phyloP scores from a whole-genome alignment of 2,888 invertebrate species.

The Portevinia maculata region DNA sequence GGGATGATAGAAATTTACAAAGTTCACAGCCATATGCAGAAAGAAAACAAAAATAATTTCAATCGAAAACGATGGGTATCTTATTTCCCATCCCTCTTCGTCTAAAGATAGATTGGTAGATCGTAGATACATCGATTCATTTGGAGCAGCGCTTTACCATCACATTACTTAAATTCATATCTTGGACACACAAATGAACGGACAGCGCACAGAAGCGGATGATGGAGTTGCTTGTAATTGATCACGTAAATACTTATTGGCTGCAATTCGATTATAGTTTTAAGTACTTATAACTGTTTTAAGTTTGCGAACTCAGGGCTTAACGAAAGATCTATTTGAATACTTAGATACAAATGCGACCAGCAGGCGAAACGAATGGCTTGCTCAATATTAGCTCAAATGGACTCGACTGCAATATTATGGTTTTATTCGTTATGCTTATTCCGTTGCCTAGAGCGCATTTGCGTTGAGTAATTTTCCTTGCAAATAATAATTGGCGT shows the following conservation, averaged over 20 bases:
- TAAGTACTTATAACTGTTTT: conserved; percentile 66
- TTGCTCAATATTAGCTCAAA: conserved; percentile 70
- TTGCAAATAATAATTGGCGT: conserved; percentile 68
- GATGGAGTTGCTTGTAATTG: conserved; percentile 73
- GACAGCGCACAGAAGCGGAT: conserved; percentile 70
- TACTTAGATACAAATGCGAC: conserved; percentile 4
- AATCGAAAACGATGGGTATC: conserved; percentile 49
- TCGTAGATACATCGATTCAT: no score
- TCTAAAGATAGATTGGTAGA: conserved; percentile 1
- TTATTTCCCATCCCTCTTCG: conserved; percentile 56
- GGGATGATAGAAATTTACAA: conserved; percentile 14
- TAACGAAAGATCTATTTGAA: conserved; percentile 15
- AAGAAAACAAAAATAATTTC: conserved; percentile 11
- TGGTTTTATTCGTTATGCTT: conserved; percentile 48
- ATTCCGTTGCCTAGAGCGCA: conserved; percentile 51
- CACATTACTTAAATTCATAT: conserved; percentile 58
- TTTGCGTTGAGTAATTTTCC: conserved; percentile 55
- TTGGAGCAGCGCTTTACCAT: conserved; percentile 17
- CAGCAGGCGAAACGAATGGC: conserved; percentile 45
- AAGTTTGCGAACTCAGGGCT: conserved; percentile 46
- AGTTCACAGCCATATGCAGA: conserved; percentile 2
- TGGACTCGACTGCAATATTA: conserved; percentile 59
- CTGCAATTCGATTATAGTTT: conserved; percentile 63
- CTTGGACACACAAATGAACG: conserved; percentile 63
- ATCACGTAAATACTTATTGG: conserved; percentile 68